Base-by-base conservation (phyloP, 2,797 vertebrate genomes). In the Halcyon smyrnensis region DNA sequence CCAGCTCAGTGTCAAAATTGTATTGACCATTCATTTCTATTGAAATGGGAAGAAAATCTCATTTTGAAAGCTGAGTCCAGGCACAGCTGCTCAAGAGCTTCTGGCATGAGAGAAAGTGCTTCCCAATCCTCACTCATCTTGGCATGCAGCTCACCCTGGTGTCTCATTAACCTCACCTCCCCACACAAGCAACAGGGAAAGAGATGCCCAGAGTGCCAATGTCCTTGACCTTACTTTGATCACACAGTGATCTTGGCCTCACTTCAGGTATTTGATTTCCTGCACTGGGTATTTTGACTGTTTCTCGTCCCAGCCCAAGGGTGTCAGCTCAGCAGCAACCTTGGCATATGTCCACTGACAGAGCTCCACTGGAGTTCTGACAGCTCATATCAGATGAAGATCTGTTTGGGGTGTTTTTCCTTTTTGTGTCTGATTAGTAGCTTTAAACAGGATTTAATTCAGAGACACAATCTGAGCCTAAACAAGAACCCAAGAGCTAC, bases 41-140 rank as follows among this genome's bases (percentile, higher is more conserved):
- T 69, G n/a, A 53, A 62, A 39, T 59, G 23, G 46, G 36, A 65
- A 45, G 11, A 85, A 90, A 86, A 36, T 8, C 3, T 84, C 23
- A 36, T 54, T 82, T 74, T 63, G n/a, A 69, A 81, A 51, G 11
- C 8, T 8, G 19, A 77, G 23, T 53, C 45, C 37, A 34, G 59
- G 17, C 41, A 64, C 19, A 78, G 57, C 27, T 46, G n/a, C 34
- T 71, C 46, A 50, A 68, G 67, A 95, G 43, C 46, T 74, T 27
- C 53, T 71, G 57, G 18, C 16, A 11, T 13, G 20, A 73, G 45
- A 30, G 25, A 79, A 68, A 71, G 15, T 10, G 8, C 21, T 60
- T 64, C n/a, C 15, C 50, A 62, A 3, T 8, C 14, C 27, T 88
- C 4, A 0, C 36, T 65, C 2, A 0, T 32, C 46, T 37, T 43